phyloP scores from a whole-genome alignment of 1,140 invertebrate genomes.

The Aphelinus certus region DNA sequence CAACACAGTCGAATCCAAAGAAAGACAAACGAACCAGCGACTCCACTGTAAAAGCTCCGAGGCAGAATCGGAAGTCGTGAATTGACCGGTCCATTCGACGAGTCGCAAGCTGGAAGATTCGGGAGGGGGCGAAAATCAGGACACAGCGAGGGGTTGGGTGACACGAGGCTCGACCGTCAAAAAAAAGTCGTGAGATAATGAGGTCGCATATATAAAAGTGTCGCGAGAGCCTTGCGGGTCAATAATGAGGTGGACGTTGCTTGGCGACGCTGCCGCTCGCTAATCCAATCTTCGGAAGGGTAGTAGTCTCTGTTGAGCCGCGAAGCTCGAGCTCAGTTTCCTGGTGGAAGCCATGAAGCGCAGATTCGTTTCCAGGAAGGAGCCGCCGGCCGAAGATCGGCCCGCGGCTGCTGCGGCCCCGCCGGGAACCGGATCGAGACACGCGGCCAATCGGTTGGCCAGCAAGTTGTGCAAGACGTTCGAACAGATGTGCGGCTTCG shows the following conservation, averaged over 20 bases:
- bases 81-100: no score
- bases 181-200: conserved; percentile 3
- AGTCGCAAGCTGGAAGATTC: no score
- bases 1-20: no score
- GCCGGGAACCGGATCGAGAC: background rate
- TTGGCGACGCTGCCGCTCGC: conserved; percentile 45
- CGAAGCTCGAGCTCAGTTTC: background rate
- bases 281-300: background rate
- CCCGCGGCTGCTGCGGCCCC: background rate
- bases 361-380: background rate
- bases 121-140: background rate
- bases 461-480: conserved; percentile 27
- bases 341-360: background rate
- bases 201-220: background rate
- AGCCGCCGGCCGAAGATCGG: background rate
- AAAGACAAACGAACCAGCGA: no score
- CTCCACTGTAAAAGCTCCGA: no score
- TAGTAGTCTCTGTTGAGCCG: background rate
- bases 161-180: background rate
- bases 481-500: conserved; percentile 47
- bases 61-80: no score
- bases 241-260: conserved; percentile 59
- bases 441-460: background rate
- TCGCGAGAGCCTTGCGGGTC: conserved; percentile 53
- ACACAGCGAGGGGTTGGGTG: background rate